Evolutionary conservation across 2,113 vertebrate genomes (phyloP).

Genomic region (Pampusana beccarii): DNA sequence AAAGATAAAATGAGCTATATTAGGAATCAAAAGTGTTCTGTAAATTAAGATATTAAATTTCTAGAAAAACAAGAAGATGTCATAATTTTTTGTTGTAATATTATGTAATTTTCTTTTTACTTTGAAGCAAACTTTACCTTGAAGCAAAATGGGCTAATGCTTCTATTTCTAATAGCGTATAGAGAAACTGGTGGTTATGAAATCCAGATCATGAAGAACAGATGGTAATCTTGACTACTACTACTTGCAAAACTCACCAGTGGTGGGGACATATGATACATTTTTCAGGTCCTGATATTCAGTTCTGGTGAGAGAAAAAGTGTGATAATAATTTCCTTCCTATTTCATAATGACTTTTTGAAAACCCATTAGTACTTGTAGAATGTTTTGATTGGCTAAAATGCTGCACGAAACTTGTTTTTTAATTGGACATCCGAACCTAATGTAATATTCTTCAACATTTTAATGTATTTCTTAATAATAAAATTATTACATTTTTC

Average conservation of each 20-base stretch:
- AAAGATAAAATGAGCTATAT: background rate
- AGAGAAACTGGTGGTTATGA: background rate
- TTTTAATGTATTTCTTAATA: background rate
- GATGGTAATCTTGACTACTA: background rate
- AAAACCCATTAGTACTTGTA: background rate
- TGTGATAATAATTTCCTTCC: background rate
- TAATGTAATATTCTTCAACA: background rate
- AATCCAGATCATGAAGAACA: background rate
- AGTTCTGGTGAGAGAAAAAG: background rate
- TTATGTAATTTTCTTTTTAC: background rate
- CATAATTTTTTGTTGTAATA: background rate
- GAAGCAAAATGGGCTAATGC: background rate
- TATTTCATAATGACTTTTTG: background rate
- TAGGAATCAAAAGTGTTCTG: background rate
- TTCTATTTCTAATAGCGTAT: background rate
- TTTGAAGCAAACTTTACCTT: background rate
- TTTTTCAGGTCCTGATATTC: background rate
- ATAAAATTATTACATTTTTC: background rate
- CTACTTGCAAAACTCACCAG: background rate
- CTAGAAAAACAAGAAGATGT: background rate
- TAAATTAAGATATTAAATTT: background rate
- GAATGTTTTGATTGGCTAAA: background rate
- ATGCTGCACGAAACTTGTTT: background rate
- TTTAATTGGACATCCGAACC: background rate
- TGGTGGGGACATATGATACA: accelerated